These are phyloP conservation scores for Lutjanus argentimaculatus DNA, from an alignment of 2,797 vertebrate species.

Conservation along the genomic window DNA sequence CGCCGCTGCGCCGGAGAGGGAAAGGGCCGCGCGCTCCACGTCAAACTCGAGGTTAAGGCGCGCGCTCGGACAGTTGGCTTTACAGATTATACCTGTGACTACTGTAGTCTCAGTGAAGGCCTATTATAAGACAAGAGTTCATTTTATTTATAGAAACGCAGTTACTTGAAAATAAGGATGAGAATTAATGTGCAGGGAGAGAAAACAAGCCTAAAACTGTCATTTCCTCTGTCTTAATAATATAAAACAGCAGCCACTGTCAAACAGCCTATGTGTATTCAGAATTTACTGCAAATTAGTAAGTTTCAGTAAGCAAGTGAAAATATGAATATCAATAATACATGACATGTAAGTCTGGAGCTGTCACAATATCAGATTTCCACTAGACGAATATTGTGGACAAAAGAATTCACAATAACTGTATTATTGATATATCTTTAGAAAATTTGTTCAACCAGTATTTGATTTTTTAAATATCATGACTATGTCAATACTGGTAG, in stretches of 20 bases:
- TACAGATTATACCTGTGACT: neutral
- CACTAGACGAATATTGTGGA: no score
- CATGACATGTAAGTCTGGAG: no score
- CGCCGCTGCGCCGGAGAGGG: slow-evolving; percentile 39
- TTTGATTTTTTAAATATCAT: neutral
- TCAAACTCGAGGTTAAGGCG: neutral
- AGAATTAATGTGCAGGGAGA: neutral
- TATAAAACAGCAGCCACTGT: neutral
- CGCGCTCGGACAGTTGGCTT: neutral
- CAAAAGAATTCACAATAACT: no score
- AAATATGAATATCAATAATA: no score
- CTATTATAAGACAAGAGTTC: neutral
- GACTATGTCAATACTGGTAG: no score
- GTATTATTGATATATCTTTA: no score
- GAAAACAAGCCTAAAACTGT: neutral
- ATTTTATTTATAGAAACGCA: neutral
- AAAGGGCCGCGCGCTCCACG: slow-evolving; percentile 23
- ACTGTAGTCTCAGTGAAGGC: neutral
- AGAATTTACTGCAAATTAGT: no score
- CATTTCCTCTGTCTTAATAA: neutral
- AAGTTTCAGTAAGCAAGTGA: no score
- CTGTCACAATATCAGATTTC: no score
- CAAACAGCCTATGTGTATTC: neutral
- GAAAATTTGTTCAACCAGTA: no score
- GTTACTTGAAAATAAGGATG: neutral